Percentiles rank a stretch among this genome's conserved stretches.
phyloP scores from a whole-genome alignment of 2,113 vertebrate genomes.

The Falco punctatus region DNA sequence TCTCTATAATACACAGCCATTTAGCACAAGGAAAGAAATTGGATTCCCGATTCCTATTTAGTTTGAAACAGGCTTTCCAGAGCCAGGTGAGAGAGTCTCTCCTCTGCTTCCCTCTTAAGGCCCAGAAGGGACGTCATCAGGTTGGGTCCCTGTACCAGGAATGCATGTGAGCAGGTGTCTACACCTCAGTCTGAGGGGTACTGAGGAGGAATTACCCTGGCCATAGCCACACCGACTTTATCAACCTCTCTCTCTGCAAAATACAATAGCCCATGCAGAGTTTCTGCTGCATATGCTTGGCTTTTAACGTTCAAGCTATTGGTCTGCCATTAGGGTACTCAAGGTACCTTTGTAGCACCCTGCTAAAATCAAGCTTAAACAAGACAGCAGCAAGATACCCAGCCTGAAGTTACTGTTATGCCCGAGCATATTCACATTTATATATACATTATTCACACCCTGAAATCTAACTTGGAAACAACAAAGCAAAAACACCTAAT shows the following conservation, averaged over 20 bases:
- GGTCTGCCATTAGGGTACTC: neutral
- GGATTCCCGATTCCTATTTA: neutral
- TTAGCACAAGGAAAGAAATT: neutral
- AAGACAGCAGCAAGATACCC: neutral
- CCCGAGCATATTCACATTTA: neutral
- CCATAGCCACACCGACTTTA: neutral
- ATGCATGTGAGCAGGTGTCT: neutral
- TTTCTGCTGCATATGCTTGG: neutral
- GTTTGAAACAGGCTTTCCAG: neutral
- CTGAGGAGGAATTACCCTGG: neutral
- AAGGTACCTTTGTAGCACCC: neutral
- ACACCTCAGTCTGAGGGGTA: neutral
- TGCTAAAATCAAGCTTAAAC: neutral
- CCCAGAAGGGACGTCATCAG: neutral
- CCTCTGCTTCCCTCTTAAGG: neutral
- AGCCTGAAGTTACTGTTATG: neutral
- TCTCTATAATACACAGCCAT: neutral
- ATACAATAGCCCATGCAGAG: neutral
- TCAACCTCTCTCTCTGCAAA: neutral
- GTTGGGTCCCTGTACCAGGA: neutral
- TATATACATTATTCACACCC: neutral
- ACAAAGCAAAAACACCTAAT: neutral
- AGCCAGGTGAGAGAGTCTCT: neutral
- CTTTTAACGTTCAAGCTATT: neutral
- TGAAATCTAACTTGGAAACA: neutral